Evolutionary conservation across 2,113 vertebrate genomes (phyloP).

Genomic region (Tragelaphus strepsiceros): DNA sequence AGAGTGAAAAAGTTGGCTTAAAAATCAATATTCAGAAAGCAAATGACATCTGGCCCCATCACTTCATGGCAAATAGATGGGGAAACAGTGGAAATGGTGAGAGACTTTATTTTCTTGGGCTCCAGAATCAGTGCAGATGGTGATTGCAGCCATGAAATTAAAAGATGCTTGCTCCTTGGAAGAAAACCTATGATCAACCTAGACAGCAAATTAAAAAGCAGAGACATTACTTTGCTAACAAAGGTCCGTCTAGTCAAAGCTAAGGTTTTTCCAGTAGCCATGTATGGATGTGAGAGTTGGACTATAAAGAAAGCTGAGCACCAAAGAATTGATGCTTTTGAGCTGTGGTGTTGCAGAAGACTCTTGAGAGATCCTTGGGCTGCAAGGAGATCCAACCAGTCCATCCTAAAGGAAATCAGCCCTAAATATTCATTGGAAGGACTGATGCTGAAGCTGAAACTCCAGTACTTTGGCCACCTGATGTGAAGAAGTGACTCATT

Average conservation of each 20-base stretch:
- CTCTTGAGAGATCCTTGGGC: background rate
- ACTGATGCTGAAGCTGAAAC: background rate
- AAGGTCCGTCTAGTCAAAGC: background rate
- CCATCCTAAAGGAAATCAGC: background rate
- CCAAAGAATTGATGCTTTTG: accelerated
- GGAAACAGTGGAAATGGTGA: background rate
- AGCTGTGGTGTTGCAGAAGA: background rate
- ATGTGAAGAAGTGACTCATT: background rate
- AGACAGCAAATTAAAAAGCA: background rate
- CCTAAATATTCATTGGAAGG: background rate
- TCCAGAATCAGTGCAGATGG: background rate
- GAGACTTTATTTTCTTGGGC: background rate
- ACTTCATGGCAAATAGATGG: background rate
- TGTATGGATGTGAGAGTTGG: background rate
- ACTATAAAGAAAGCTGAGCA: accelerated
- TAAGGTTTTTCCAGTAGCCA: background rate
- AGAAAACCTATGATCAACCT: background rate
- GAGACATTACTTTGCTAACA: background rate
- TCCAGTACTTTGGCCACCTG: background rate
- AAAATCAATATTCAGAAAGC: background rate
- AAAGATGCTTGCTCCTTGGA: background rate
- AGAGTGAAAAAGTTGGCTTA: background rate
- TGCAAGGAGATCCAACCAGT: background rate
- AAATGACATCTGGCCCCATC: background rate
- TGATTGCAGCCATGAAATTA: background rate